These are phyloP conservation scores for Galeruca laticollis DNA, from an alignment of 2,888 invertebrate genomes.

Conservation along the genomic window DNA sequence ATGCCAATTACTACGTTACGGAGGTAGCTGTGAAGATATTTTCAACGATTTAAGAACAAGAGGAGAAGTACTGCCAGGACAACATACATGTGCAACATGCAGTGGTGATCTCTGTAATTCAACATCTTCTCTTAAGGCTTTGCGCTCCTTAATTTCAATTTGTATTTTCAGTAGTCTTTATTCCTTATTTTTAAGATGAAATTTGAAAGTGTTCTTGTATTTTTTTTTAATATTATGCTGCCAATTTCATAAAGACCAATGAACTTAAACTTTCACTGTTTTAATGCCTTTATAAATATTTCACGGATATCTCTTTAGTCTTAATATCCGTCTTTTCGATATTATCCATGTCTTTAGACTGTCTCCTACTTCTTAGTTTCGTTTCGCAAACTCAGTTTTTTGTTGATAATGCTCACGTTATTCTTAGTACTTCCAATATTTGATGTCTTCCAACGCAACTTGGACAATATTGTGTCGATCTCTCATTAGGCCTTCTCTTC, in stretches of 20 bases:
- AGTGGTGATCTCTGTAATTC: constrained; percentile 58
- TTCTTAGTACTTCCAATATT: no score
- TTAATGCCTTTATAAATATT: background rate
- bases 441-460: no score
- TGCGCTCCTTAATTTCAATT: constrained; percentile 16
- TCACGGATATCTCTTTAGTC: background rate
- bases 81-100: constrained; percentile 59
- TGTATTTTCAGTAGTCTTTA: constrained; percentile 4
- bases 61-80: constrained; percentile 56
- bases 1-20: constrained; percentile 57
- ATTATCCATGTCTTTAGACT: background rate
- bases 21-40: constrained; percentile 59
- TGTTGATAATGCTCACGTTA: background rate
- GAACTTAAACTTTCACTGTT: no score
- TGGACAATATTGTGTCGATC: no score
- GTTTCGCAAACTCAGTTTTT: background rate
- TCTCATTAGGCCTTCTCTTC: no score
- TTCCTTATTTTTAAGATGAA: background rate
- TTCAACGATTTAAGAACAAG: constrained; percentile 55
- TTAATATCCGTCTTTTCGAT: background rate
- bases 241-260: no score
- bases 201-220: no score
- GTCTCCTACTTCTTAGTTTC: no score
- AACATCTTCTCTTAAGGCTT: constrained; percentile 14
- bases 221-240: no score